Percentiles rank a stretch among this genome's conserved stretches.
phyloP scores from a whole-genome alignment of 2,888 invertebrate genomes.

The Idaea dimidiata region DNA sequence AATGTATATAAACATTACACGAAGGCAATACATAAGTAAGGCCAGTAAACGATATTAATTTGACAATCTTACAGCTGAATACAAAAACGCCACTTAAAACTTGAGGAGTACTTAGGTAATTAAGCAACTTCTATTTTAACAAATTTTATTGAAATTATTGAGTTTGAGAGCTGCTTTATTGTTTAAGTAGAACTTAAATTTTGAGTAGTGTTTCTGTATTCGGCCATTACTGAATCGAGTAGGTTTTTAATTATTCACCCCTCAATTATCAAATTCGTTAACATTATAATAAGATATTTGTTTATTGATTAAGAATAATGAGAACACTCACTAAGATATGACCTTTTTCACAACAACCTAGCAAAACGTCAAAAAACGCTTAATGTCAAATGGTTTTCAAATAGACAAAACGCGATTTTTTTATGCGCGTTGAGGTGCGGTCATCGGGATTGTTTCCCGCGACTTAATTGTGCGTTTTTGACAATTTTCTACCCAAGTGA shows the following conservation, averaged over 20 bases:
- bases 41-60: neutral
- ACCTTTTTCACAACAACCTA: neutral
- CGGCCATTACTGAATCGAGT: constrained; percentile 15
- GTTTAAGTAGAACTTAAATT: too few relatives aligned
- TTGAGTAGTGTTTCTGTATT: too few relatives aligned
- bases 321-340: neutral
- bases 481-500: too few relatives aligned
- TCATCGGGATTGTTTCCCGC: too few relatives aligned
- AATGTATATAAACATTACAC: neutral
- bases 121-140: too few relatives aligned
- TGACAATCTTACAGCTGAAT: constrained; percentile 18
- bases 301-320: neutral
- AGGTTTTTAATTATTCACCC: neutral
- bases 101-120: too few relatives aligned
- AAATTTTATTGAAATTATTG: too few relatives aligned
- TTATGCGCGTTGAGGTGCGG: too few relatives aligned
- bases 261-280: neutral
- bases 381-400: neutral
- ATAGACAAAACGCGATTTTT: too few relatives aligned
- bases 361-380: neutral
- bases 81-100: too few relatives aligned
- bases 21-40: neutral
- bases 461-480: too few relatives aligned
- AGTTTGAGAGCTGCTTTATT: too few relatives aligned
- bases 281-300: neutral